Evolutionary conservation across 2,888 invertebrate species (phyloP).

Genomic region (Notodromas monacha): DNA sequence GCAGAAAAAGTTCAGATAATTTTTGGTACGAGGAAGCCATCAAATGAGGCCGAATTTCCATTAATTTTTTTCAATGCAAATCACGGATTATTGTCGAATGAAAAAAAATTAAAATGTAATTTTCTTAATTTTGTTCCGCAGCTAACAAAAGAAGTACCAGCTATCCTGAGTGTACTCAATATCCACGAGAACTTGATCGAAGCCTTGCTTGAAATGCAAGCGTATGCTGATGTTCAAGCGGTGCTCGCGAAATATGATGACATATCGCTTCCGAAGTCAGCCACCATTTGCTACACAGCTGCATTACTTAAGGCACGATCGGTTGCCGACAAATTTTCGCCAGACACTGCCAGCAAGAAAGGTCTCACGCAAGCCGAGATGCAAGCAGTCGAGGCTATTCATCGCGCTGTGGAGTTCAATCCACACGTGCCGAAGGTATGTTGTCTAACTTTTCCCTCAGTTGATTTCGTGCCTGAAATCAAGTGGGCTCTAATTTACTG

Average conservation of each 20-base stretch:
- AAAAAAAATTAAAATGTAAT: too few relatives aligned
- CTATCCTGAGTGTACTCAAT: conserved; percentile 65
- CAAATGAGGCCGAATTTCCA: too few relatives aligned
- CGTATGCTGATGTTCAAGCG: conserved; percentile 80
- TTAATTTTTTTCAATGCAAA: too few relatives aligned
- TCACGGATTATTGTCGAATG: too few relatives aligned
- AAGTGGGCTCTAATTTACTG: neutral
- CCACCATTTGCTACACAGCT: conserved; percentile 73
- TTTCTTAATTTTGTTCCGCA: too few relatives aligned
- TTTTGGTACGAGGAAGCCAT: too few relatives aligned
- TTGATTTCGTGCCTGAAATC: neutral
- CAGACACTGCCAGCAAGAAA: conserved; percentile 46
- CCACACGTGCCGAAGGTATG: conserved; percentile 66
- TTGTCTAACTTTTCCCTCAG: neutral
- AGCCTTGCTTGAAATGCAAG: conserved; percentile 70
- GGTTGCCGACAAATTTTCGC: conserved; percentile 62
- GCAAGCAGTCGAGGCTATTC: conserved; percentile 72
- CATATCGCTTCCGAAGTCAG: conserved; percentile 69
- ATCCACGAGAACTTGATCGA: conserved; percentile 90
- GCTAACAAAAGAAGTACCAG: conserved; percentile 77
- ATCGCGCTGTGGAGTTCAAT: conserved; percentile 84
- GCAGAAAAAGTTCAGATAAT: too few relatives aligned
- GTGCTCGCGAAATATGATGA: conserved; percentile 74
- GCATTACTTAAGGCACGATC: conserved; percentile 66
- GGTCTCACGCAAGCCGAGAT: conserved; percentile 56